Evolutionary conservation across 1,140 invertebrate genomes (phyloP).

Genomic region (Bombus ignitus): DNA sequence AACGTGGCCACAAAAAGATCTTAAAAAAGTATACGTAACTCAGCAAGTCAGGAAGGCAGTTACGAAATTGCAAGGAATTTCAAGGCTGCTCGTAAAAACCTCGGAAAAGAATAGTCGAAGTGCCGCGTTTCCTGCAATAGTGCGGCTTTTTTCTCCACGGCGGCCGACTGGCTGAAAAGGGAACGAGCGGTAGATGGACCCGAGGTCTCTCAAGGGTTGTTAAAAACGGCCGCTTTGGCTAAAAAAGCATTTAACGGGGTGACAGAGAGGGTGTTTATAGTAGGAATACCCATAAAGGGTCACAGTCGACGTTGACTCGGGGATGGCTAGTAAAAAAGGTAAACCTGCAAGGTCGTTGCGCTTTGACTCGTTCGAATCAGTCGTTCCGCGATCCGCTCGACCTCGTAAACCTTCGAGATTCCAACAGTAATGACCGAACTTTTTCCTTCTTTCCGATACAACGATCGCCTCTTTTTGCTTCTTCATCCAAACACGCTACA

Average conservation of each 20-base stretch:
- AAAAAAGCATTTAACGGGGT: slow-evolving; percentile 77
- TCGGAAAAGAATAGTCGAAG: slow-evolving; percentile 70
- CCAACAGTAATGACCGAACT: neutral
- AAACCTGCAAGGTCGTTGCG: slow-evolving; percentile 45
- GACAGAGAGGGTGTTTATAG: slow-evolving; percentile 74
- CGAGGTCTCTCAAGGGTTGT: slow-evolving; percentile 76
- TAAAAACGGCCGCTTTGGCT: slow-evolving; percentile 69
- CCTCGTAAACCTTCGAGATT: slow-evolving; percentile 43
- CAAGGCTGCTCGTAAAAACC: slow-evolving; percentile 77
- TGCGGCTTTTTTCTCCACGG: slow-evolving; percentile 72
- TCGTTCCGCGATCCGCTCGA: slow-evolving; percentile 20
- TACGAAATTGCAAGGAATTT: slow-evolving; percentile 73
- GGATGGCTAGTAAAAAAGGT: slow-evolving; percentile 44
- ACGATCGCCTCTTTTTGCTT: neutral
- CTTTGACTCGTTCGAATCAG: slow-evolving; percentile 41
- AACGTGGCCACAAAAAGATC: slow-evolving; percentile 39
- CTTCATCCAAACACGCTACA: neutral
- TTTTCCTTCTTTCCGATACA: slow-evolving; percentile 4
- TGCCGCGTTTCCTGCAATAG: slow-evolving; percentile 78
- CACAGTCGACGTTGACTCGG: slow-evolving; percentile 31
- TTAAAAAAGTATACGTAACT: slow-evolving; percentile 73
- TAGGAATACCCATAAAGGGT: slow-evolving; percentile 57
- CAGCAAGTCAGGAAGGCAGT: slow-evolving; percentile 65
- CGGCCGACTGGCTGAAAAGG: slow-evolving; percentile 26
- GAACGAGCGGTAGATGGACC: slow-evolving; percentile 27